phyloP scores from a whole-genome alignment of 2,113 vertebrate genomes.

The Marcusenius ussheri region DNA sequence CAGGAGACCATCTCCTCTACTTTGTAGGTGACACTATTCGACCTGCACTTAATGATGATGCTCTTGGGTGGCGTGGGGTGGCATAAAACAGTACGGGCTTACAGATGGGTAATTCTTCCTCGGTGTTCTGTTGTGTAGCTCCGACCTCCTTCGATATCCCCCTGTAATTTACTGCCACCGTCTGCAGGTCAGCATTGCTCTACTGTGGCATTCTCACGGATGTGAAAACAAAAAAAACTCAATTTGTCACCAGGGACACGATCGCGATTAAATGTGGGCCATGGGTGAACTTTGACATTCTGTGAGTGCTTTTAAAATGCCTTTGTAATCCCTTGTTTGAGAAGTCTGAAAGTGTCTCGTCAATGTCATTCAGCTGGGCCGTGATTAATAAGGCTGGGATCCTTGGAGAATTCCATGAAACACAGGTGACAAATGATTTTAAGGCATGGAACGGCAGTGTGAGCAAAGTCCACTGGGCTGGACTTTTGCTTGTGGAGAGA shows the following conservation, averaged over 20 bases:
- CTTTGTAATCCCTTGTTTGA: conserved; percentile 40
- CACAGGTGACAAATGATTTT: conserved; percentile 10
- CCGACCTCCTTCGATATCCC: neutral
- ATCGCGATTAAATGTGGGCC: conserved; percentile 20
- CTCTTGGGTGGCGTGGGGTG: neutral
- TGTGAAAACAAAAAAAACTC: conserved; percentile 15
- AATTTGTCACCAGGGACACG: conserved; percentile 31
- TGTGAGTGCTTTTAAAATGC: conserved; percentile 43
- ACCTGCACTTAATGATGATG: neutral
- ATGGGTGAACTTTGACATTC: conserved; percentile 39
- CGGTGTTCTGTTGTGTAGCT: neutral
- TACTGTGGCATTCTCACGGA: conserved; percentile 17
- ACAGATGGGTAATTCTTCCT: neutral
- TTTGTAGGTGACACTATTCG: neutral
- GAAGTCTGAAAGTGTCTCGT: conserved; percentile 36
- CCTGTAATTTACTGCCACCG: conserved; percentile 11
- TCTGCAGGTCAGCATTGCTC: conserved; percentile 15
- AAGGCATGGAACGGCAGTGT: neutral
- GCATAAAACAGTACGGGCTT: neutral
- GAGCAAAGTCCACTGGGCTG: neutral
- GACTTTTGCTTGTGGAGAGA: neutral
- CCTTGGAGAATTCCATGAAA: conserved; percentile 17
- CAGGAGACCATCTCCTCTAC: neutral
- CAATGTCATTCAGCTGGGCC: conserved; percentile 27
- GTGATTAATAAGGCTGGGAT: conserved; percentile 26